These are phyloP conservation scores for Chrysina gloriosa DNA, from an alignment of 2,888 invertebrate genomes.

Conservation along the genomic window DNA sequence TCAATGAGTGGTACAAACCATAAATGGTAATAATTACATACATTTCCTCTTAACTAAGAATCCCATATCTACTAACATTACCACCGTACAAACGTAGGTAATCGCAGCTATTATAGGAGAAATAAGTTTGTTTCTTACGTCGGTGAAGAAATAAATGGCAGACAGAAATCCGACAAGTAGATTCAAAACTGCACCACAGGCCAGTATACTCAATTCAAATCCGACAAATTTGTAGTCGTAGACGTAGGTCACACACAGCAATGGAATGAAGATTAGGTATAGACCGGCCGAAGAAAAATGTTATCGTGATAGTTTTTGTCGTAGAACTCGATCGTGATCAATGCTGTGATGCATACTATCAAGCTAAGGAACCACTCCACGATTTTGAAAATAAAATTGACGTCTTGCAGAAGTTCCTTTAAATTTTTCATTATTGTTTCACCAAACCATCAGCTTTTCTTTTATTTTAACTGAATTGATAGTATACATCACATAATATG, in stretches of 20 bases:
- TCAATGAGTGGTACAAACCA: too few relatives aligned
- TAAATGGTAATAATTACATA: too few relatives aligned
- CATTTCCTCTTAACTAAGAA: neutral
- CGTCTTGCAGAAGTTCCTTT: conserved; percentile 3
- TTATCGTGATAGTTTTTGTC: neutral
- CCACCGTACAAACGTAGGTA: neutral
- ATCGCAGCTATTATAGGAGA: neutral
- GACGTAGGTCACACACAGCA: neutral
- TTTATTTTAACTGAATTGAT: too few relatives aligned
- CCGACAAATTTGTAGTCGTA: neutral
- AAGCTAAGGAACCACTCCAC: neutral
- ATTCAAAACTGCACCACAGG: neutral
- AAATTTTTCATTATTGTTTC: neutral
- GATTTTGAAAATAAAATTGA: conserved; percentile 16
- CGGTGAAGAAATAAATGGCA: neutral
- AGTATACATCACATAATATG: too few relatives aligned
- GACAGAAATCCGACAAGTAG: neutral
- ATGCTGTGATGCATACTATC: neutral
- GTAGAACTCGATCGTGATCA: neutral
- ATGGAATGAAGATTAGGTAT: neutral
- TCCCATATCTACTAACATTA: conserved; percentile 4
- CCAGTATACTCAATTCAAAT: neutral
- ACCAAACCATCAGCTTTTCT: too few relatives aligned
- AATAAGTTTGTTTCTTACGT: neutral
- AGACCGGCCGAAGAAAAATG: neutral